Conservation (phyloP, 2,113 vertebrate species). For the Pseudorasbora parva region DNA sequence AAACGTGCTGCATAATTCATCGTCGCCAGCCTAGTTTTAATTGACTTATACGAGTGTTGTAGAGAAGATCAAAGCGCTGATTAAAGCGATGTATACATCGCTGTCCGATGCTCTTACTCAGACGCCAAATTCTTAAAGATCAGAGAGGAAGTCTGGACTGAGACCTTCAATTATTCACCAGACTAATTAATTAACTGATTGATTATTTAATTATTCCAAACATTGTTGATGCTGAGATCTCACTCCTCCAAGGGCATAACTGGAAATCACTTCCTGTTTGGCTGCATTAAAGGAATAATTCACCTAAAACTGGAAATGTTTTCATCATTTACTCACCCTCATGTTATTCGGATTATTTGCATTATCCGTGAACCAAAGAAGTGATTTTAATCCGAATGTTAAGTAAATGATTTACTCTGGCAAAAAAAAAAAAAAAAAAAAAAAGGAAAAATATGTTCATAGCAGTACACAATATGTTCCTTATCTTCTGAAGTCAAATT, state of each 20-base stretch:
- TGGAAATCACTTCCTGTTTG: slow-evolving; percentile 26
- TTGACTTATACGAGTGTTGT: slow-evolving; percentile 79
- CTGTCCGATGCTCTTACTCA: slow-evolving; percentile 64
- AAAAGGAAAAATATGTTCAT: too few relatives aligned
- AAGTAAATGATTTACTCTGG: too few relatives aligned
- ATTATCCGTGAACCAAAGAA: not conserved
- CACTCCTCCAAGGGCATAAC: slow-evolving; percentile 21
- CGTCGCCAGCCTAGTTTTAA: slow-evolving; percentile 79
- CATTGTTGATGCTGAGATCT: slow-evolving; percentile 64
- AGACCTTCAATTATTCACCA: slow-evolving; percentile 74
- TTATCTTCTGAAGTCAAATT: not conserved
- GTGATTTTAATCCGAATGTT: not conserved
- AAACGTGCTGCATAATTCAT: slow-evolving; percentile 81
- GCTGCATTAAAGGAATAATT: not conserved
- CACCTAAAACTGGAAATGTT: not conserved
- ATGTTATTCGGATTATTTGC: not conserved
- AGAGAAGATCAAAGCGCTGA: slow-evolving; percentile 77
- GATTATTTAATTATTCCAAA: slow-evolving; percentile 74
- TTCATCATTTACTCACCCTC: not conserved
- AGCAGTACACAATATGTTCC: too few relatives aligned
- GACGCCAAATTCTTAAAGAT: slow-evolving; percentile 70
- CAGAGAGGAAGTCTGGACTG: slow-evolving; percentile 69
- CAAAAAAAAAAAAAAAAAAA: too few relatives aligned
- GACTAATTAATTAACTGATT: slow-evolving; percentile 75
- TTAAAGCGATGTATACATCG: slow-evolving; percentile 80